Evolutionary conservation across 2,797 vertebrate species (phyloP), one percentile per base, ranked within the genome.

Genomic region (Microctenopoma steveboyesi): DNA sequence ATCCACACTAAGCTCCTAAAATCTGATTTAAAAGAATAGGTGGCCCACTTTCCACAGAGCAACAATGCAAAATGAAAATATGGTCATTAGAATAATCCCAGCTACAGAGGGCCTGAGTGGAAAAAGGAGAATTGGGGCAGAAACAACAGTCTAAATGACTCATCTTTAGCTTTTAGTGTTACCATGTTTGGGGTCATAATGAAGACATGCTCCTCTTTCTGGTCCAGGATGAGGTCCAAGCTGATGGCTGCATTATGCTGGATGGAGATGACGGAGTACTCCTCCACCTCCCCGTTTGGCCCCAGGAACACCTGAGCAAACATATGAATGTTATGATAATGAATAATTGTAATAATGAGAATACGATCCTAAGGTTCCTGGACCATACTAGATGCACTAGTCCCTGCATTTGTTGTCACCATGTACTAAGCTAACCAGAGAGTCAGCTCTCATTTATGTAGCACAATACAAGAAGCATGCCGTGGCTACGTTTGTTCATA

Each of bases 161-260:
- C 60, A 49, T 43, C 27, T 69, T 56, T 16, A 37, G 51, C 35
- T 40, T 58, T 5, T 35, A 48, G 33, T 64, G 11, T 16, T 13
- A 98, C 98, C 93, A 91, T 96, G 77, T 92, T 94, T 60, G 90
- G 94, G 25, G 97, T 98, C 96, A 98, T 96, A 82, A 98, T 94
- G 59, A 97, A 99, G 47, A 99, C 93, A 69, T 99, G 91, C 67
- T 96, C 93, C 54, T 96, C 95, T 1, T 77, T 54, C 85, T 94
- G 93, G 89, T 99, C 98, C 39, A 99, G 96, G 46, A 95, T 89
- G 40, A 99, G 94, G 84, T 99, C 98, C 49, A 94, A 92, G 68
- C 93, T 96, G 84, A 99, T 96, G 0, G 93, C 78, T 11, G 93
- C 78, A 9, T 96, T 96, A 37, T 83, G 82, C 74, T 98, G 95